Percentiles rank a stretch among this genome's conserved stretches.
These are phyloP conservation scores for Mormyrus iriodes DNA, from an alignment of 2,113 vertebrate genomes.

Conservation along the genomic window DNA sequence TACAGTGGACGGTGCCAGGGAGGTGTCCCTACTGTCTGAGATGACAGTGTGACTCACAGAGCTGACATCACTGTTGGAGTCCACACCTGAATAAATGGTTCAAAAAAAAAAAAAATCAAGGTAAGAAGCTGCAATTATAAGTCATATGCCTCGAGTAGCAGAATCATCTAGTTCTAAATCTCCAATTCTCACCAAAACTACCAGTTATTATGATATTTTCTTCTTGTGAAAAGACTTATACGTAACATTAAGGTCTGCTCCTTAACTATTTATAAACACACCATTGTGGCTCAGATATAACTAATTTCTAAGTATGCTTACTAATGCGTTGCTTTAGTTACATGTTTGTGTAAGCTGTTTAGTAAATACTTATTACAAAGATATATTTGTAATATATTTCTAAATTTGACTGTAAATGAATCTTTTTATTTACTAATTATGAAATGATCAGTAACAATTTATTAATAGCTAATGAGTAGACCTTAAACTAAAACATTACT, in stretches of 20 bases:
- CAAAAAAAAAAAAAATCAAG: neutral
- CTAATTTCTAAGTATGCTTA: neutral
- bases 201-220: neutral
- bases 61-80: slow-evolving; percentile 53
- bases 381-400: neutral
- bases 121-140: neutral
- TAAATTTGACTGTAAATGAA: neutral
- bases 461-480: neutral
- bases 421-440: neutral
- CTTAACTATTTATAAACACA: neutral
- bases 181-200: neutral
- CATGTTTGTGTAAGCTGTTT: neutral
- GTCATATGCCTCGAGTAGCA: neutral
- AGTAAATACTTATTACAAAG: neutral
- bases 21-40: slow-evolving; percentile 66
- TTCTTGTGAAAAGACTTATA: neutral
- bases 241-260: neutral
- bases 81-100: slow-evolving; percentile 29
- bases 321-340: neutral
- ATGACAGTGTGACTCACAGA: slow-evolving; percentile 60
- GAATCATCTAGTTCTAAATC: neutral
- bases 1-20: slow-evolving; percentile 55
- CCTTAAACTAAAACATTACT: neutral
- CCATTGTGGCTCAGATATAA: neutral
- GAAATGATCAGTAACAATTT: neutral